A percentile compares a stretch with the other conserved stretches of the same genome.
phyloP scores from a whole-genome alignment of 2,888 invertebrate genomes.

The Phymatocera aterrima region DNA sequence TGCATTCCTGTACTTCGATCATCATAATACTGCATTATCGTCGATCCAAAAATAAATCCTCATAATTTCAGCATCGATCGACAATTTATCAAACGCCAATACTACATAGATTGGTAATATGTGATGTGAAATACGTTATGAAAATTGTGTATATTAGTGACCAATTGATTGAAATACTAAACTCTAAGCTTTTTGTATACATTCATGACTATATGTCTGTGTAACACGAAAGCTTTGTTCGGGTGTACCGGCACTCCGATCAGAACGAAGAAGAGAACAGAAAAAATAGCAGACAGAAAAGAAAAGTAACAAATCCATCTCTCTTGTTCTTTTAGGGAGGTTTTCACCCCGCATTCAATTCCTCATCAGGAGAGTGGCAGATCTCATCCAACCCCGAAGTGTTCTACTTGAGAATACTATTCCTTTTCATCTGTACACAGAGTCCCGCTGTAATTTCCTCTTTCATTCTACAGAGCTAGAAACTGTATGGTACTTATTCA shows the following conservation, averaged over 20 bases:
- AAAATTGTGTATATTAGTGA: not conserved
- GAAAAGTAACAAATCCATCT: not conserved
- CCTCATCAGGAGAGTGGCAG: conserved; percentile 60
- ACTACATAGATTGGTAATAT: no score
- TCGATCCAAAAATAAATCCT: not conserved
- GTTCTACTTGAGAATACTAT: conserved; percentile 54
- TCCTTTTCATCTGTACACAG: conserved; percentile 56
- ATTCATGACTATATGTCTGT: not conserved
- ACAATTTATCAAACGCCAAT: not conserved
- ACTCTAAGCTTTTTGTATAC: not conserved
- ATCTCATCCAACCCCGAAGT: conserved; percentile 53
- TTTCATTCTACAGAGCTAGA: not conserved
- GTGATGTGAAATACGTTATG: no score
- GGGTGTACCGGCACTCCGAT: conserved; percentile 45
- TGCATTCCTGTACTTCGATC: not conserved
- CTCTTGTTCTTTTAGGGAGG: conserved; percentile 51
- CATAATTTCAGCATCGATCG: not conserved
- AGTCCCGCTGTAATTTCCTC: conserved; percentile 21
- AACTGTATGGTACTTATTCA: not conserved
- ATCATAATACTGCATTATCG: not conserved
- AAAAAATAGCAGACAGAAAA: conserved; percentile 54
- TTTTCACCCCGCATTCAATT: conserved; percentile 61
- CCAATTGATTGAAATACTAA: not conserved
- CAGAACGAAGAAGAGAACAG: conserved; percentile 57
- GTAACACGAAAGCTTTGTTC: not conserved